A percentile compares a stretch with the other conserved stretches of the same genome.
Conservation (phyloP, 2,888 invertebrate species). For the Perizoma flavofasciatum region DNA sequence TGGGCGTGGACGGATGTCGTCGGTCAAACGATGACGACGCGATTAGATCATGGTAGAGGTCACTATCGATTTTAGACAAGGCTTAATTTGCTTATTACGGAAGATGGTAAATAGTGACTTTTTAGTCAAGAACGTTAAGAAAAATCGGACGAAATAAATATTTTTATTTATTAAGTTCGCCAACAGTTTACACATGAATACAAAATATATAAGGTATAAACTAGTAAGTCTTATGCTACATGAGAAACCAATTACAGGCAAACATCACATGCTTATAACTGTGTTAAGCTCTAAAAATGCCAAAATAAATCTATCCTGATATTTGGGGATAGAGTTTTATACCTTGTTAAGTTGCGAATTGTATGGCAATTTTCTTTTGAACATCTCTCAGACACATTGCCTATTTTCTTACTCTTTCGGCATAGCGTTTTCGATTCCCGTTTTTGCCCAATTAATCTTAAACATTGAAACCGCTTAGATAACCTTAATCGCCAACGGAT, state of each 20-base stretch:
- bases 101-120: background rate
- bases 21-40: conserved; percentile 27
- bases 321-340: too few species aligned
- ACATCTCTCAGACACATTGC: too few species aligned
- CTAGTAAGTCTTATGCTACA: too few species aligned
- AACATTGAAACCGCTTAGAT: conserved; percentile 15
- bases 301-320: too few species aligned
- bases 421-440: background rate
- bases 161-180: too few species aligned
- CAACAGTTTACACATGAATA: too few species aligned
- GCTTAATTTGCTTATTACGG: conserved; percentile 14
- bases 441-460: conserved; percentile 1
- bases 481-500: conserved; percentile 25
- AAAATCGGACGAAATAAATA: too few species aligned
- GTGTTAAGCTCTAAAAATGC: too few species aligned
- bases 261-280: too few species aligned
- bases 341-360: background rate
- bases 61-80: conserved; percentile 25
- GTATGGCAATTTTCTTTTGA: background rate
- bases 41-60: conserved; percentile 34
- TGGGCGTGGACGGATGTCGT: conserved; percentile 53
- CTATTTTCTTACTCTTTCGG: too few species aligned
- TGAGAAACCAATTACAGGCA: too few species aligned
- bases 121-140: background rate
- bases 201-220: too few species aligned